These are phyloP conservation scores for Polypterus bichir DNA, from an alignment of 2,113 vertebrate genomes.

Conservation along the genomic window DNA sequence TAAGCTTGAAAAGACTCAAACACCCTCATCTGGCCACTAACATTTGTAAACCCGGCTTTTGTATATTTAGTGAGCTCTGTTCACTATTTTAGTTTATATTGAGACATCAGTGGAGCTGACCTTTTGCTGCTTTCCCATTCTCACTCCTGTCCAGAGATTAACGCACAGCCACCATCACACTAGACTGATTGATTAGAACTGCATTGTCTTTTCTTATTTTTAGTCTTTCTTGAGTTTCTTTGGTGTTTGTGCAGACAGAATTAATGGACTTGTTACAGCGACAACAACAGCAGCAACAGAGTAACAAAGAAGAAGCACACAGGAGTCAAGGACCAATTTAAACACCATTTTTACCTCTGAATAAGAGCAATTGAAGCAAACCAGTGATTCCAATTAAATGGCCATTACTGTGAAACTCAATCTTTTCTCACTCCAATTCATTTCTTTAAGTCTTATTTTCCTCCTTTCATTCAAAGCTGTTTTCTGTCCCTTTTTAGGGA, in stretches of 20 bases:
- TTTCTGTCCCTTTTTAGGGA: too few species aligned
- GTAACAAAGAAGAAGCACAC: neutral
- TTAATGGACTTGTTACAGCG: neutral
- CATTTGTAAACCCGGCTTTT: too few species aligned
- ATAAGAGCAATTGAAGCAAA: neutral
- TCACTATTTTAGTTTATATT: too few species aligned
- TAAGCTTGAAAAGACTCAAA: too few species aligned
- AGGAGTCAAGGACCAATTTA: neutral
- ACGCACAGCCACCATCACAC: neutral
- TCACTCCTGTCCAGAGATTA: neutral
- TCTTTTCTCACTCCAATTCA: neutral
- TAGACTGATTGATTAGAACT: neutral
- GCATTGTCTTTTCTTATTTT: neutral
- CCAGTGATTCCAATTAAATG: conserved; percentile 1
- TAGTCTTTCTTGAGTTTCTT: neutral
- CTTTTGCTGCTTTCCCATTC: neutral
- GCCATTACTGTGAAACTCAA: neutral
- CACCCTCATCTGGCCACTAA: too few species aligned
- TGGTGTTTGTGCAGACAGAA: neutral
- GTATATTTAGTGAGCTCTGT: too few species aligned
- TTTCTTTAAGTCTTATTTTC: neutral
- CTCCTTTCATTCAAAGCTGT: neutral
- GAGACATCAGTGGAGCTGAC: neutral
- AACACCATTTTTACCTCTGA: neutral
- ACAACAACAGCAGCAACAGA: neutral